Conservation (phyloP, 2,797 vertebrate genomes). For the Zalophus californianus region DNA sequence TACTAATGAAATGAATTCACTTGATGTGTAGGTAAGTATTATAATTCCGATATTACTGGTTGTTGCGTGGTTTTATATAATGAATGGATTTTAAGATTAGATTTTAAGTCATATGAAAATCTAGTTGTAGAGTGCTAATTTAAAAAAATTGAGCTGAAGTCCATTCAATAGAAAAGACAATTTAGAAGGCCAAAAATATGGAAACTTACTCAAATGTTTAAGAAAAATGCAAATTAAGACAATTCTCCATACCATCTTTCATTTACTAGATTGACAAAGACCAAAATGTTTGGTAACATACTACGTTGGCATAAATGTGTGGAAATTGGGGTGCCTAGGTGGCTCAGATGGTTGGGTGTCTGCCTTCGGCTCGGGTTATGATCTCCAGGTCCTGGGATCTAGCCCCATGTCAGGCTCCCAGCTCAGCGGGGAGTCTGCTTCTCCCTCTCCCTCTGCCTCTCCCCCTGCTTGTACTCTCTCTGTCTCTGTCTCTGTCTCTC, state of each 20-base stretch:
- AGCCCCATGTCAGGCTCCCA: too few species aligned
- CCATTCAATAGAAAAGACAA: neutral
- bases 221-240: constrained; percentile 25
- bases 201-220: neutral
- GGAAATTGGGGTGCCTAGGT: neutral
- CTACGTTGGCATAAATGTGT: neutral
- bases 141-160: neutral
- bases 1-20: neutral
- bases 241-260: neutral
- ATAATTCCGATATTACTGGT: neutral
- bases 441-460: too few species aligned
- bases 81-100: neutral
- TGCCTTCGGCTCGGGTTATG: too few species aligned
- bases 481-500: too few species aligned
- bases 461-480: too few species aligned
- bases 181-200: neutral
- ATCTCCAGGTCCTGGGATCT: too few species aligned
- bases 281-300: neutral
- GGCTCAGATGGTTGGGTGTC: too few species aligned
- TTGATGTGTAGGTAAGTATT: neutral
- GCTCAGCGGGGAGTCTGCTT: too few species aligned
- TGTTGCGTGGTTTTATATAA: neutral
- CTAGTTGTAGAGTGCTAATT: neutral
- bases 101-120: neutral
- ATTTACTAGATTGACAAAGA: neutral